Percentiles rank a stretch among this genome's conserved stretches.
phyloP scores from a whole-genome alignment of 1,140 invertebrate species.

The Aricia agestis region DNA sequence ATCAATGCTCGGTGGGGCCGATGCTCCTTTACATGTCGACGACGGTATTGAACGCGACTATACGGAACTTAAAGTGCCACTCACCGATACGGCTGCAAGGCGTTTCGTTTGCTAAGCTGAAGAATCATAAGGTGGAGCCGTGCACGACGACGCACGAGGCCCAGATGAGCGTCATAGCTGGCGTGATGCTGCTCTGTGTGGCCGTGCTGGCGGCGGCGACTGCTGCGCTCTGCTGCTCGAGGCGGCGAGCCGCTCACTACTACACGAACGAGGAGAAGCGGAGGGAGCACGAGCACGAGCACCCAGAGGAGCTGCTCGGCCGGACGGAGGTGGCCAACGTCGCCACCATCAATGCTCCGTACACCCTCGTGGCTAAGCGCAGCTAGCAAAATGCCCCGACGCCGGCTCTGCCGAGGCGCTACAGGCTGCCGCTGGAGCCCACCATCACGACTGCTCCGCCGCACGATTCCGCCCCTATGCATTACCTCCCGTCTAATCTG shows the following conservation, averaged over 20 bases:
- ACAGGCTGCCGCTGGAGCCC: conserved; percentile 35
- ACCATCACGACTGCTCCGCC: conserved; percentile 29
- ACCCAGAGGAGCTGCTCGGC: conserved; percentile 54
- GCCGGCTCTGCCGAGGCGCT: conserved; percentile 34
- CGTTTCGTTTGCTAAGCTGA: conserved; percentile 68
- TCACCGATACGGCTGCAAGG: conserved; percentile 74
- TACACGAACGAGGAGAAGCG: conserved; percentile 84
- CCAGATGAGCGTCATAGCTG: conserved; percentile 78
- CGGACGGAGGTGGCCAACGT: conserved; percentile 57
- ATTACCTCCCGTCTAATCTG: conserved; percentile 40
- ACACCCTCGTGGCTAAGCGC: conserved; percentile 51
- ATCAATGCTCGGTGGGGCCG: conserved; percentile 78
- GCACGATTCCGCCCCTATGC: conserved; percentile 35
- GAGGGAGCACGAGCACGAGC: conserved; percentile 74
- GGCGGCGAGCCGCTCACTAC: conserved; percentile 81
- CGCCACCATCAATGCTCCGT: conserved; percentile 63
- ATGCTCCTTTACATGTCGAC: conserved; percentile 75
- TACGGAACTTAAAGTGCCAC: conserved; percentile 73
- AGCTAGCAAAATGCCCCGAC: conserved; percentile 55
- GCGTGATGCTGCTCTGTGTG: conserved; percentile 74
- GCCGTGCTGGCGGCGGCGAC: conserved; percentile 73
- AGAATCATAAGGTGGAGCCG: conserved; percentile 69
- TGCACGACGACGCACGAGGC: conserved; percentile 75
- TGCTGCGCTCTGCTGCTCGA: conserved; percentile 76
- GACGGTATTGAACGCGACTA: conserved; percentile 72